Conservation (phyloP, 2,113 vertebrate genomes). For the Eurystomus gularis region DNA sequence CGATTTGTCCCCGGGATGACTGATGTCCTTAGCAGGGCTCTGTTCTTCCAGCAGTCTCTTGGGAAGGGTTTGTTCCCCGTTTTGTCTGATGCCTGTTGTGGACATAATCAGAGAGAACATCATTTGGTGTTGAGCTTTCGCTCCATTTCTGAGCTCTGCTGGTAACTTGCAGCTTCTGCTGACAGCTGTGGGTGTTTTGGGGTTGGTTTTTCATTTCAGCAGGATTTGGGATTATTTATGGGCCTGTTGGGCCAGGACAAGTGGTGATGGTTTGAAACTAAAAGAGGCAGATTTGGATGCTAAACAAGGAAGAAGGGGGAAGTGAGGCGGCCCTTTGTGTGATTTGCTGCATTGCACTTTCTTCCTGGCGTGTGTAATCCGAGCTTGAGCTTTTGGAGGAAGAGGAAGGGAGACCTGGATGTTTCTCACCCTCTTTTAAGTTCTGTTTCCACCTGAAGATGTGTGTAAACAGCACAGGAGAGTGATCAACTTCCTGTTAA, state of each 20-base stretch:
- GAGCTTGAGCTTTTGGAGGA: no score
- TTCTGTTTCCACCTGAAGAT: no score
- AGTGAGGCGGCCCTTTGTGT: no score
- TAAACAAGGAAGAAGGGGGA: not conserved
- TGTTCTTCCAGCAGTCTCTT: not conserved
- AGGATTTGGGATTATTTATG: not conserved
- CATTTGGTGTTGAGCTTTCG: not conserved
- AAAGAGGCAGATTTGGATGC: not conserved
- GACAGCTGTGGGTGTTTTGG: not conserved
- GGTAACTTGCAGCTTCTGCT: not conserved
- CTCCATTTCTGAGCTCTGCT: not conserved
- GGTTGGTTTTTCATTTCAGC: not conserved
- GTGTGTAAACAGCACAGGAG: no score
- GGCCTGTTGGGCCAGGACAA: not conserved
- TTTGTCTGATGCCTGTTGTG: not conserved
- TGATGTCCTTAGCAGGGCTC: not conserved
- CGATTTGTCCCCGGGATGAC: not conserved
- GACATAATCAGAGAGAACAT: not conserved
- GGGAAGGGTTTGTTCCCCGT: not conserved
- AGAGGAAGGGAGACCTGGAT: no score
- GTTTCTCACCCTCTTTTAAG: no score
- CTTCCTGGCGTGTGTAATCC: no score
- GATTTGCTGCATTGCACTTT: no score
- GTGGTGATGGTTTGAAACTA: not conserved
- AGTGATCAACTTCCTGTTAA: no score